Evolutionary conservation across 2,797 vertebrate genomes (phyloP).

Genomic region (Carapus acus): DNA sequence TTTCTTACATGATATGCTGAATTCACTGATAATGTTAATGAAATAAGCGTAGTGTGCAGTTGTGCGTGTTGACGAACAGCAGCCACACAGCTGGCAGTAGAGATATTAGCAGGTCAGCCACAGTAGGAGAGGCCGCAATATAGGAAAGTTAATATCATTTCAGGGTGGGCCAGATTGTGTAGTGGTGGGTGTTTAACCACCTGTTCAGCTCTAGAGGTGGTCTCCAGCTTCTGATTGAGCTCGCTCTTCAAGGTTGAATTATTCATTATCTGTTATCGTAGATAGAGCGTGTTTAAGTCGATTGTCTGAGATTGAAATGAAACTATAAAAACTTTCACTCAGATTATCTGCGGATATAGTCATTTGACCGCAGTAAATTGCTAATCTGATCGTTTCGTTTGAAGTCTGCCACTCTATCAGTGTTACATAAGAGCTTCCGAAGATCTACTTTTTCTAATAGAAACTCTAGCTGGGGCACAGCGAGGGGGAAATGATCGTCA

Average conservation of each 20-base stretch:
- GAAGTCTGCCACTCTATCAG: constrained; percentile 50
- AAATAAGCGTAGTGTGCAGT: constrained; percentile 61
- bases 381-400: constrained; percentile 38
- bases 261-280: constrained; percentile 7
- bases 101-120: constrained; percentile 52
- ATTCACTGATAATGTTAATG: constrained; percentile 47
- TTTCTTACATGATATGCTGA: constrained; percentile 32
- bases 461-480: constrained; percentile 57
- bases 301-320: too few species aligned
- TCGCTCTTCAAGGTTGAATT: constrained; percentile 57
- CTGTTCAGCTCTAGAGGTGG: constrained; percentile 62
- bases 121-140: constrained; percentile 54
- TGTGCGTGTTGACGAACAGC: constrained; percentile 49
- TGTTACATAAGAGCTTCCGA: constrained; percentile 35
- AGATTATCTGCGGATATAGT: constrained; percentile 13
- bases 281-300: too few species aligned
- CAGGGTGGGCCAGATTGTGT: constrained; percentile 55
- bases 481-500: constrained; percentile 64
- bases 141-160: constrained; percentile 68
- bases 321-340: background rate
- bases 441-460: constrained; percentile 47
- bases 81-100: constrained; percentile 62
- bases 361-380: constrained; percentile 19
- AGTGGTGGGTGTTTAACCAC: constrained; percentile 61
- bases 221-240: constrained; percentile 42